Evolutionary conservation across 2,113 vertebrate genomes (phyloP).

Genomic region (Leucopsar rothschildi): DNA sequence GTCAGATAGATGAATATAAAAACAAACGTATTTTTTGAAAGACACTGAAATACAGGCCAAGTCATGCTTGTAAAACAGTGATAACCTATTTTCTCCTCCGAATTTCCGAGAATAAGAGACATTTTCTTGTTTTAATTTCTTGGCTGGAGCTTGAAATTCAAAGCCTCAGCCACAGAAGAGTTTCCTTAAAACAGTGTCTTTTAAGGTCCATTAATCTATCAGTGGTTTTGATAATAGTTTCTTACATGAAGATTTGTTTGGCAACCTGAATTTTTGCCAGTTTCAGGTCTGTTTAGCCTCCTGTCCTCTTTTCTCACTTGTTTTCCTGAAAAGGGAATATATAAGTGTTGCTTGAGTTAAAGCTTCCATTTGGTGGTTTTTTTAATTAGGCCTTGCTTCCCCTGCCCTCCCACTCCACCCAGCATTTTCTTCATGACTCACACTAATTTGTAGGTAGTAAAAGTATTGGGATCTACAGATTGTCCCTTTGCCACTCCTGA

Average conservation of each 20-base stretch:
- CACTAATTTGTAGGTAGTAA: neutral
- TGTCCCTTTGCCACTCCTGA: neutral
- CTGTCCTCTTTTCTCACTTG: neutral
- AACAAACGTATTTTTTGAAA: neutral
- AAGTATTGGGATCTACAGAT: neutral
- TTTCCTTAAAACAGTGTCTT: neutral
- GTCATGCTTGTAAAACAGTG: neutral
- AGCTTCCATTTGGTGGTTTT: slow-evolving; percentile 6
- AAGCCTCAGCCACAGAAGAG: neutral
- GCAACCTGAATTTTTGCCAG: neutral
- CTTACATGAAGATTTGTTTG: neutral
- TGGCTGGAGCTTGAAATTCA: neutral
- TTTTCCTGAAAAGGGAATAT: slow-evolving; percentile 2
- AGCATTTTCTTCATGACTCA: neutral
- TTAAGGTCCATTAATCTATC: neutral
- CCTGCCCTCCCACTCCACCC: neutral
- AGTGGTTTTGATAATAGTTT: neutral
- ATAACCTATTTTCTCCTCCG: neutral
- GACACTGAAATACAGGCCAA: neutral
- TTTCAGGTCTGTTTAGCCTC: neutral
- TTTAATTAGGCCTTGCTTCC: neutral
- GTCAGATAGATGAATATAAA: neutral
- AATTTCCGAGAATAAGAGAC: neutral
- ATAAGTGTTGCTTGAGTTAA: neutral
- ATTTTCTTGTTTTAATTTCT: neutral